phyloP scores from a whole-genome alignment of 2,888 invertebrate species.

The Cyclophora albipunctata region DNA sequence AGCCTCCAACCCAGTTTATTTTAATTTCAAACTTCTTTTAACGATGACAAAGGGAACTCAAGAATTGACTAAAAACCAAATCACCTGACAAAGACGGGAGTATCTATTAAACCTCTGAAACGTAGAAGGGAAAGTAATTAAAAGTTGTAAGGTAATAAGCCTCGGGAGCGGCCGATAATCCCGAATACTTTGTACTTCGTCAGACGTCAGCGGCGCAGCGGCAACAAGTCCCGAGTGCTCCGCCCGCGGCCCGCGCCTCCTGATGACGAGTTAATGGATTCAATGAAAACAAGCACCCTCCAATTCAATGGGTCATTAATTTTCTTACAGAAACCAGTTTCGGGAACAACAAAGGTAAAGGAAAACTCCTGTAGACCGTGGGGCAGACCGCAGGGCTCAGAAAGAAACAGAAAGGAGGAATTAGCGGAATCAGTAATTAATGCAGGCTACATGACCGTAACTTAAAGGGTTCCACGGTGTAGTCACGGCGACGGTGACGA shows the following conservation, averaged over 20 bases:
- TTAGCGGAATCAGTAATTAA: too few relatives aligned
- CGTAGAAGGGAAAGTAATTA: constrained; percentile 50
- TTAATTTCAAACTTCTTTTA: neutral
- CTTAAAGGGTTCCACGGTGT: too few relatives aligned
- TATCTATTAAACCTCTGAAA: constrained; percentile 39
- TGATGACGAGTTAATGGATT: constrained; percentile 30
- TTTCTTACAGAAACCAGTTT: constrained; percentile 4
- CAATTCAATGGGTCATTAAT: constrained; percentile 15
- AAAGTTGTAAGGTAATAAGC: constrained; percentile 39
- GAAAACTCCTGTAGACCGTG: too few relatives aligned
- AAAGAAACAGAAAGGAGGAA: too few relatives aligned
- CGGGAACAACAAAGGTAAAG: too few relatives aligned
- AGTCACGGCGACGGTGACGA: too few relatives aligned
- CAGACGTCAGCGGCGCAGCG: neutral
- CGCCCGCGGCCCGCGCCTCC: constrained; percentile 6
- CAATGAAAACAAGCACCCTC: constrained; percentile 21
- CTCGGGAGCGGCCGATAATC: constrained; percentile 22
- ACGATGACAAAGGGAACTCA: constrained; percentile 4
- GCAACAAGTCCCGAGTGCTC: neutral
- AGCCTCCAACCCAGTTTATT: neutral
- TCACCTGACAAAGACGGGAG: constrained; percentile 28
- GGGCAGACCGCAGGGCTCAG: too few relatives aligned
- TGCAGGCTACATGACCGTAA: too few relatives aligned
- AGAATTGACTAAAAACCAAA: constrained; percentile 26
- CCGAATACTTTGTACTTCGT: constrained; percentile 31